Conservation (phyloP, 2,888 invertebrate genomes). For the Mesorhabditis belari region DNA sequence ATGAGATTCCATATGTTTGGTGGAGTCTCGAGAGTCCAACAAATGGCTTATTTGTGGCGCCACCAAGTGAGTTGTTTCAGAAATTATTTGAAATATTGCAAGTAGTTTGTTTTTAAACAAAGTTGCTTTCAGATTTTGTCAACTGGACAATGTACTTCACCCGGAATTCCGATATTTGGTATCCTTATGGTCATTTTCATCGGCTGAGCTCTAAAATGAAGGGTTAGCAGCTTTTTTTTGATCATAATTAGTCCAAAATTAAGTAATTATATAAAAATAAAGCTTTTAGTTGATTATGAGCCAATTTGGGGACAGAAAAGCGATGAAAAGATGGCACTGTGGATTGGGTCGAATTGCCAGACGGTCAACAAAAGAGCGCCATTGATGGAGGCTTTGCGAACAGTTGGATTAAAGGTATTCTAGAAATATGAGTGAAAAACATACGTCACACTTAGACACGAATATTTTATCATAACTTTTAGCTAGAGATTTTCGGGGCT, state of each 20-base stretch:
- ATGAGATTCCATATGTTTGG: neutral
- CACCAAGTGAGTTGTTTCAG: too few species aligned
- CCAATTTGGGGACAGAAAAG: neutral
- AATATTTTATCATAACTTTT: too few species aligned
- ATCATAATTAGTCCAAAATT: too few species aligned
- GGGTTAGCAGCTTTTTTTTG: too few species aligned
- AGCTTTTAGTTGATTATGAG: neutral
- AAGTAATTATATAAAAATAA: neutral
- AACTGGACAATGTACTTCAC: neutral
- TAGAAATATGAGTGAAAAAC: neutral
- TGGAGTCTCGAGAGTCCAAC: neutral
- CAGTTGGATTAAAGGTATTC: neutral
- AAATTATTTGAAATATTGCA: too few species aligned
- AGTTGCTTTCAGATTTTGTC: neutral
- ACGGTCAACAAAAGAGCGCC: neutral
- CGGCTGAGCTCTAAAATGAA: too few species aligned
- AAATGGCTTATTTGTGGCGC: neutral
- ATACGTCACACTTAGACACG: neutral
- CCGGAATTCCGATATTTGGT: neutral
- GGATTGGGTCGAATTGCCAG: neutral
- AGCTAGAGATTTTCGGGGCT: constrained; percentile 11
- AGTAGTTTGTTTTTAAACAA: too few species aligned
- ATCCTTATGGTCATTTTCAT: neutral
- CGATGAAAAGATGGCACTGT: neutral
- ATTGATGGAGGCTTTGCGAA: neutral